Base-by-base conservation (phyloP, 2,888 invertebrate species). In the Tricholauxania praeusta region DNA sequence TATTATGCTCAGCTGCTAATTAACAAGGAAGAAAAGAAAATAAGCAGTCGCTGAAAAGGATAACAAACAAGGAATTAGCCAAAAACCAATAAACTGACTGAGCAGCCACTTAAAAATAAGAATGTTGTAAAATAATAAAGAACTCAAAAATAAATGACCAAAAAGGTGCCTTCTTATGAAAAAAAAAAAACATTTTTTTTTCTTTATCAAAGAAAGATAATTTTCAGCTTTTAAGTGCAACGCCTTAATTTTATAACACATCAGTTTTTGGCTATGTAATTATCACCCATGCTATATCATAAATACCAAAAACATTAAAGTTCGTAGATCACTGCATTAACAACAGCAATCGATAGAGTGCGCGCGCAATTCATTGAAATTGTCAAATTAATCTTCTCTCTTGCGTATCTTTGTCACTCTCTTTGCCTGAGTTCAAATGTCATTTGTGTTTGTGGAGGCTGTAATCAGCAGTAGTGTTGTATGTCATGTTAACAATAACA, bases 31-130 rank as follows among this genome's bases (percentile, higher is more conserved):
- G 28, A 15, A n/a, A 32, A 12, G 5, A 39, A 39, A 47, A 39
- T 7, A 28, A 8, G n/a, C 17, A 60, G 14, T n/a, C 32, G 22
- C 60, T 32, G 14, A 28, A 17, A 22, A 12, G 39, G 32, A 22
- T 14, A 60, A 28, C 60, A 32, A 60, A 12, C 32, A 62, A 39
- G 60, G 17, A 49, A 47, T 57, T 65, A 32, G 65, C 52, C 57
- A 19, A 68, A 57, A 66, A 66, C 66, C 55, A 55, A 57, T 47
- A 57, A 49, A 59, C 59, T 49, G n/a, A 55, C 57, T 47, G n/a
- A n/a, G 49, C 49, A 60, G 68, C 59, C 68, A 69, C 49, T 69
- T 69, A 60, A 69, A 55, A 28, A 59, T 59, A 59, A 69, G 51
- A 69, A 69, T 51, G 39, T 14, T 49, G 22, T 48, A 12, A 69